Conservation (phyloP, 2,888 invertebrate genomes). For the Phortica okadai region DNA sequence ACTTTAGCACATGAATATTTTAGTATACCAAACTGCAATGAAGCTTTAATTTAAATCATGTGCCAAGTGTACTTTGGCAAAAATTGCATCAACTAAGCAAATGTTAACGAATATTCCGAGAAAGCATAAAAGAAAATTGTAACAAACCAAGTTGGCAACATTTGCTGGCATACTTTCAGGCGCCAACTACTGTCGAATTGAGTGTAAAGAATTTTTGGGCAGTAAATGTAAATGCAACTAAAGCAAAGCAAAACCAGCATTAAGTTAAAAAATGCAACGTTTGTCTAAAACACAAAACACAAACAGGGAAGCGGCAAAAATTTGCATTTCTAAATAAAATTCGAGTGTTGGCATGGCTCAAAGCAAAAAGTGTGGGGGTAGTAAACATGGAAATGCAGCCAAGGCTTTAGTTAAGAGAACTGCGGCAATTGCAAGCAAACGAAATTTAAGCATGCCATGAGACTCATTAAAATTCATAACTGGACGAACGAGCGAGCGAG, state of each 20-base stretch:
- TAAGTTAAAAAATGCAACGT: conserved; percentile 3
- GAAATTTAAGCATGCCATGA: conserved; percentile 47
- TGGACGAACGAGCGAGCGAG: conserved; percentile 12
- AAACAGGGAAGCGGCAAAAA: conserved; percentile 6
- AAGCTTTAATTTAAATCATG: neutral
- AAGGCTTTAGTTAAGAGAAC: neutral
- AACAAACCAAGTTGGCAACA: conserved; percentile 16
- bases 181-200: conserved; percentile 61
- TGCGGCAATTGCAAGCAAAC: neutral
- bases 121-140: neutral
- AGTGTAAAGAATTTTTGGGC: conserved; percentile 62
- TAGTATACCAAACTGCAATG: too few species aligned
- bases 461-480: conserved; percentile 66
- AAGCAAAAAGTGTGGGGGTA: conserved; percentile 40
- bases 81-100: neutral
- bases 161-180: conserved; percentile 56
- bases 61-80: neutral
- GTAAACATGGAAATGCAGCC: conserved; percentile 36
- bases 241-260: conserved; percentile 17
- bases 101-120: neutral
- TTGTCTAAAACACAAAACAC: conserved; percentile 52
- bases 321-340: conserved; percentile 29
- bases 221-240: conserved; percentile 29
- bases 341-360: conserved; percentile 44
- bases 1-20: too few species aligned